Evolutionary conservation across 2,888 invertebrate genomes (phyloP), one percentile per base, ranked within the genome.

Genomic region (Parapristionchus giblindavisi): DNA sequence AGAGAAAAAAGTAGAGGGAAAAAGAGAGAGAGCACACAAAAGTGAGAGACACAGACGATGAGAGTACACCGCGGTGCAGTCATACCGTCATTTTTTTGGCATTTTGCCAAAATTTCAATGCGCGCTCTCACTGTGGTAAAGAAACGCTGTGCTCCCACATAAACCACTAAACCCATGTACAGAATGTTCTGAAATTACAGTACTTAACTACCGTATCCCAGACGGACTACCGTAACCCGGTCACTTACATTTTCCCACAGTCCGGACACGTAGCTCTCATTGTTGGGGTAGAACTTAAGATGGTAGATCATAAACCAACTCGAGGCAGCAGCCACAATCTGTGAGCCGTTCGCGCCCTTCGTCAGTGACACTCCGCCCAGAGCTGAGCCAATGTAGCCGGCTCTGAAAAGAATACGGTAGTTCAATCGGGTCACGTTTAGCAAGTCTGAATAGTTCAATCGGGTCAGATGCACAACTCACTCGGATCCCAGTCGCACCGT

Each of bases 251-350:
- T 83, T 68, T 87, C 87, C 87, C 87, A 87, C 51, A 86, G 77
- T 48, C 88, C 88, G 8, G 87, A 87, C 34, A 88, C 78, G 76
- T 81, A 85, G 75, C 85, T 86, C 71, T 81, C 77, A 65, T 86
- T 85, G 11, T 78, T 73, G 8, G 87, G 87, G 58, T 83, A 81
- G 77, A 88, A 88, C 75, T 85, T 83, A 54, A 88, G 77, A 58
- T 88, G 88, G 76, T 88, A 88, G 34, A 88, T 79, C 81, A 88
- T 81, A 71, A 88, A 81, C 63, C 54, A 74, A 21, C 32, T 40
- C 6, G 40, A 51, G n/a, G 75, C 61, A 3, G 56, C 40, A 32
- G 75, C 60, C 32, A 65, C 75, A 51, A 85, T 58, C 38, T 82
- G 76, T 1, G 80, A 82, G 48, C 82, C 80, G 43, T 85, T 83